Percentiles rank a stretch among this genome's conserved stretches.
Evolutionary conservation across 2,888 invertebrate genomes (phyloP).

Genomic region (Saturnia pavonia): DNA sequence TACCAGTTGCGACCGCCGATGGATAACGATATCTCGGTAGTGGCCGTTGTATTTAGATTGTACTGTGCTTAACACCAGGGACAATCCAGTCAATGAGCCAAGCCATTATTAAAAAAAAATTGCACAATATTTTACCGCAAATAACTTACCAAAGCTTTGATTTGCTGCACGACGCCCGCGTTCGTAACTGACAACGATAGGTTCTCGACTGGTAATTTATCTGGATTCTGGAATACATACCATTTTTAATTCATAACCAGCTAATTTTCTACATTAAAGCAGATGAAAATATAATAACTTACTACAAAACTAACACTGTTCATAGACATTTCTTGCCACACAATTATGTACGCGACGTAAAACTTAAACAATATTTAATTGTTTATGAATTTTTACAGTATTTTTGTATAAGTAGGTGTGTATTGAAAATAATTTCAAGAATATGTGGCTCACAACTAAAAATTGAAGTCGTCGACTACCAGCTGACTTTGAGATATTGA

Average conservation of each 20-base stretch:
- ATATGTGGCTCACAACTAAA: conserved; percentile 6
- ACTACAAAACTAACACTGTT: conserved; percentile 9
- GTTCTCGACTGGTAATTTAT: conserved; percentile 80
- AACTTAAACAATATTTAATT: neutral
- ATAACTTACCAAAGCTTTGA: conserved; percentile 84
- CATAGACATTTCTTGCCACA: conserved; percentile 21
- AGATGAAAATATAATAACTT: conserved; percentile 12
- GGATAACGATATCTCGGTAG: too few relatives aligned
- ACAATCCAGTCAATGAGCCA: too few relatives aligned
- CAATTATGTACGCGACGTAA: neutral
- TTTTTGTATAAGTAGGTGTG: neutral
- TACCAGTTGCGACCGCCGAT: too few relatives aligned
- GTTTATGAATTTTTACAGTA: neutral
- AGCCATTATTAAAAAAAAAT: too few relatives aligned
- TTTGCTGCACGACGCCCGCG: conserved; percentile 76
- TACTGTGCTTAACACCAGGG: too few relatives aligned
- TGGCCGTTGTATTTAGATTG: too few relatives aligned
- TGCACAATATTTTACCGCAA: conserved; percentile 12
- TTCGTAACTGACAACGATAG: conserved; percentile 67
- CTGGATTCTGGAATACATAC: conserved; percentile 76
- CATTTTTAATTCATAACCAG: neutral
- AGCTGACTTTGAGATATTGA: neutral
- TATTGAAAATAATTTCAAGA: conserved; percentile 11
- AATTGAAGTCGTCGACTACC: conserved; percentile 17
- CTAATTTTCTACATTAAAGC: neutral